Conservation (phyloP, 2,888 invertebrate species). For the Carpatolechia fugitivella region DNA sequence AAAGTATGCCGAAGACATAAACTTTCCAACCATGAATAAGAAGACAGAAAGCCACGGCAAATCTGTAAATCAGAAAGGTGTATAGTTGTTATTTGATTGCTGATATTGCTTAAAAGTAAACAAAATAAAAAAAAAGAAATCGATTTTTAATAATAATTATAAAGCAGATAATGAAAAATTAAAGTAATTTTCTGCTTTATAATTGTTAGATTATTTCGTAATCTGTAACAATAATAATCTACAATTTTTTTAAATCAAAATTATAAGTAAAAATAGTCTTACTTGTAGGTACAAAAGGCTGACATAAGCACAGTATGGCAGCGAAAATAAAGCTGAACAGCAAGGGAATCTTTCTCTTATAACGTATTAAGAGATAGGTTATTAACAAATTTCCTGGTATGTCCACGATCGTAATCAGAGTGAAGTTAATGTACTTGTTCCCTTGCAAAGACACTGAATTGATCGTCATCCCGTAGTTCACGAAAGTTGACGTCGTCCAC, state of each 20-base stretch:
- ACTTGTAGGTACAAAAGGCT: conserved; percentile 80
- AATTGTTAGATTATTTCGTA: too few relatives aligned
- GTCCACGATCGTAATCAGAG: conserved; percentile 76
- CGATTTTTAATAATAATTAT: too few relatives aligned
- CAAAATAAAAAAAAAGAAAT: background rate
- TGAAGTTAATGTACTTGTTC: conserved; percentile 87
- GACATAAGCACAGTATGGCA: conserved; percentile 77
- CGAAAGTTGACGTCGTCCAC: conserved; percentile 84
- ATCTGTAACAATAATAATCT: too few relatives aligned
- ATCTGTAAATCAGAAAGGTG: background rate
- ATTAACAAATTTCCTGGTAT: conserved; percentile 79
- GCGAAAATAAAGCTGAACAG: conserved; percentile 76
- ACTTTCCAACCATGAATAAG: conserved; percentile 1
- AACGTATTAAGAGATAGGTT: conserved; percentile 73
- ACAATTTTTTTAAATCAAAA: too few relatives aligned
- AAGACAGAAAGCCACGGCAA: background rate
- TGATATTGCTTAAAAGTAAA: background rate
- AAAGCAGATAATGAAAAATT: too few relatives aligned
- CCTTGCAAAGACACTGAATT: conserved; percentile 87
- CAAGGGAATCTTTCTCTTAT: conserved; percentile 77
- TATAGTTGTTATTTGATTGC: background rate
- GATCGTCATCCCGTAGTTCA: conserved; percentile 87
- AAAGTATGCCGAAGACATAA: conserved; percentile 1
- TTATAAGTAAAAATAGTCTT: conserved; percentile 27
- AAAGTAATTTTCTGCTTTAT: too few relatives aligned